Evolutionary conservation across 2,888 invertebrate species (phyloP).

Genomic region (Cheilosia pagana): DNA sequence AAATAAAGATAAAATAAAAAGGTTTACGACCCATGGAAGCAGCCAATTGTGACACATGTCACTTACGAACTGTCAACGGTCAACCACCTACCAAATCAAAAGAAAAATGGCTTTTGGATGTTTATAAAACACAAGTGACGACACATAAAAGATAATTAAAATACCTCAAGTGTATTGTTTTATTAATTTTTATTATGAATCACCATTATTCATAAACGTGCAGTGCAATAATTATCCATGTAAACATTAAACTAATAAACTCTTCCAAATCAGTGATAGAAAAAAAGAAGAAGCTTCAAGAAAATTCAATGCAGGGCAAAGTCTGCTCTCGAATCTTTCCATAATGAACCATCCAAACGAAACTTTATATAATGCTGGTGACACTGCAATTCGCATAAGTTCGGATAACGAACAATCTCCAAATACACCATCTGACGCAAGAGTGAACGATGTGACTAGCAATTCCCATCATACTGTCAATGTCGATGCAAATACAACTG

Average conservation of each 20-base stretch:
- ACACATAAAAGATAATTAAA: constrained; percentile 22
- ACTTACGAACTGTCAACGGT: constrained; percentile 40
- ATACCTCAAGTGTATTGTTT: constrained; percentile 4
- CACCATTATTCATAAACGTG: constrained; percentile 11
- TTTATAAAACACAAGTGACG: constrained; percentile 65
- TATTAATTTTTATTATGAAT: constrained; percentile 7
- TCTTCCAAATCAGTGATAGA: constrained; percentile 18
- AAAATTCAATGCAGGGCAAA: constrained; percentile 53
- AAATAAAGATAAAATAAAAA: no score
- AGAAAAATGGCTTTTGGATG: constrained; percentile 58
- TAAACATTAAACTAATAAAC: constrained; percentile 22
- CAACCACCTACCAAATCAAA: constrained; percentile 52
- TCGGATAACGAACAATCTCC: constrained; percentile 26
- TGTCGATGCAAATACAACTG: constrained; percentile 39
- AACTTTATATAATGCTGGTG: constrained; percentile 55
- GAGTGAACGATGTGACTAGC: constrained; percentile 31
- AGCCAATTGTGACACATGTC: constrained; percentile 19
- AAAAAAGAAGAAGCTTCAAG: constrained; percentile 38
- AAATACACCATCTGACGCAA: constrained; percentile 13
- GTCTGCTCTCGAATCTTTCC: constrained; percentile 46
- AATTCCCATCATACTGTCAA: constrained; percentile 49
- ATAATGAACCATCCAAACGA: constrained; percentile 65
- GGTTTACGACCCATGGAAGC: neutral
- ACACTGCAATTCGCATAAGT: constrained; percentile 50
- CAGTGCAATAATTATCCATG: constrained; percentile 4